Conservation (phyloP, 2,113 vertebrate species). For the Heloderma charlesbogerti region DNA sequence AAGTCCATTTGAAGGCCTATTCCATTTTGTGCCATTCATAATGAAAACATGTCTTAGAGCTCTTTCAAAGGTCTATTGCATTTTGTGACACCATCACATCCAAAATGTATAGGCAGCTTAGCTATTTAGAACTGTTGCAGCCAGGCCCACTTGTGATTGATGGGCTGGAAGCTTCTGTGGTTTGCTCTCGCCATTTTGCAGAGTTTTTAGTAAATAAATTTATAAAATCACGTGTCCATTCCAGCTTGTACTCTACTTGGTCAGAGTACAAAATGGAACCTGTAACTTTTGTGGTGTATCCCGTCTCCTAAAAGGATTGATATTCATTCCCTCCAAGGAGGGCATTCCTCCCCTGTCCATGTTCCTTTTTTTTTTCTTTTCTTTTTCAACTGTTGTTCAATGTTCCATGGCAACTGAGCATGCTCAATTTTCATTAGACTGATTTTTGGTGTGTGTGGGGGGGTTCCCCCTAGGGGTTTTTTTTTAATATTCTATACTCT, state of each 20-base stretch:
- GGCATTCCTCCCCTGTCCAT: not conserved
- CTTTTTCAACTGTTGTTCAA: no score
- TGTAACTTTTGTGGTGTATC: not conserved
- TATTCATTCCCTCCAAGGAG: not conserved
- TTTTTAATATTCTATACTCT: no score
- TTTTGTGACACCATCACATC: not conserved
- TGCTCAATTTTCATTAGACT: no score
- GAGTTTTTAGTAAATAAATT: not conserved
- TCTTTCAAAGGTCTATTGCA: not conserved
- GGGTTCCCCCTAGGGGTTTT: no score
- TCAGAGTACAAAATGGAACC: not conserved
- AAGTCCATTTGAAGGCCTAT: not conserved
- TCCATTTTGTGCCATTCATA: not conserved
- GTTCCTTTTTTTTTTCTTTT: not conserved
- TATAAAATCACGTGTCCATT: not conserved
- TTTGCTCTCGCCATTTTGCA: not conserved
- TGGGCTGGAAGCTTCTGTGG: no score
- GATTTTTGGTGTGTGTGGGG: no score
- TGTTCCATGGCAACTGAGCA: no score
- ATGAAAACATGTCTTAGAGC: not conserved
- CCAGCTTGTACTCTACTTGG: not conserved
- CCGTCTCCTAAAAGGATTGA: not conserved
- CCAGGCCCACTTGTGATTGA: not conserved
- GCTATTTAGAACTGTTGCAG: not conserved
- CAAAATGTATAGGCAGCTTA: not conserved